These are phyloP conservation scores for Chironomus tepperi DNA, from an alignment of 1,140 invertebrate genomes.

Conservation along the genomic window DNA sequence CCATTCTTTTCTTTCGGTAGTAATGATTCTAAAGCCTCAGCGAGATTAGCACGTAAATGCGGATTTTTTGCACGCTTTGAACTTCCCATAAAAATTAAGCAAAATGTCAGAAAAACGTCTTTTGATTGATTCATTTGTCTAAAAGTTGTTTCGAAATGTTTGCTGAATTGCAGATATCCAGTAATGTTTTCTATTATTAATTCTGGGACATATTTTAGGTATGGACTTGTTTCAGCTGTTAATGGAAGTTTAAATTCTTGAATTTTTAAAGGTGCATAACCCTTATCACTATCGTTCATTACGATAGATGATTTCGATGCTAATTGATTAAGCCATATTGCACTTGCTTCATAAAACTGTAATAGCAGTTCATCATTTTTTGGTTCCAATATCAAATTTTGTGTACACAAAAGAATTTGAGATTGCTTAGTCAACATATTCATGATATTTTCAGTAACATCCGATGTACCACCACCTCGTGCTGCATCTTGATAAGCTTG, in stretches of 20 bases:
- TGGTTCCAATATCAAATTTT: conserved; percentile 35
- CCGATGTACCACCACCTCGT: conserved; percentile 42
- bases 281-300: conserved; percentile 29
- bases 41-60: conserved; percentile 80
- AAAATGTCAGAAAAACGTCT: conserved; percentile 62
- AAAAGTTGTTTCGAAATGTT: conserved; percentile 53
- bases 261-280: conserved; percentile 33
- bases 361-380: conserved; percentile 40
- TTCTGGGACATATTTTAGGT: conserved; percentile 60
- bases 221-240: conserved; percentile 31
- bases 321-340: conserved; percentile 77
- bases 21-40: conserved; percentile 78
- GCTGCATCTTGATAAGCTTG: conserved; percentile 54
- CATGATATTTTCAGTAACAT: conserved; percentile 50
- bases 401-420: conserved; percentile 35
- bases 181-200: conserved; percentile 83
- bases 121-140: conserved; percentile 40
- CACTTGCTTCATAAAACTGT: conserved; percentile 70
- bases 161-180: conserved; percentile 65
- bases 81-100: conserved; percentile 65
- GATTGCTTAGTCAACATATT: conserved; percentile 54
- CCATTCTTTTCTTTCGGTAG: conserved; percentile 54
- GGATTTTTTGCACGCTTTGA: conserved; percentile 78
- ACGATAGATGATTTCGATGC: conserved; percentile 40
- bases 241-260: conserved; percentile 32